phyloP scores from a whole-genome alignment of 2,113 vertebrate species.

The Pontoporia blainvillei region DNA sequence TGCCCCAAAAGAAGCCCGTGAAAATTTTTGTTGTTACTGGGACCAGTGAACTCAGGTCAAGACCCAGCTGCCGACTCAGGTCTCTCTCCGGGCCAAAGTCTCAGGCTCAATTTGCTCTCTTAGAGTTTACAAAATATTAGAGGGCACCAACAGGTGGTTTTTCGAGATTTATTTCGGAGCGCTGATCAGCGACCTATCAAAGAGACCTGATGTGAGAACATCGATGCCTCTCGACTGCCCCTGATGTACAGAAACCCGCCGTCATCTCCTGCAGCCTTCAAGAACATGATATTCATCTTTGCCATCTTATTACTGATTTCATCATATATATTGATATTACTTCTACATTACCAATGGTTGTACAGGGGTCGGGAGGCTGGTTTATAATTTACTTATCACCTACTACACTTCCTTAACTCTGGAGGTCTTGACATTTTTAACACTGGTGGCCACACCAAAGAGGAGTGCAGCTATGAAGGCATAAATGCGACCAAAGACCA shows the following conservation, averaged over 20 bases:
- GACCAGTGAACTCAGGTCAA: fast-evolving
- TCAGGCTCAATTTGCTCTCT: not conserved
- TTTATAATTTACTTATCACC: fast-evolving
- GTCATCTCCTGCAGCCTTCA: fast-evolving
- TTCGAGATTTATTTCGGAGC: not conserved
- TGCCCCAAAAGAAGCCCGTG: not conserved
- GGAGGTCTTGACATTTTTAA: fast-evolving
- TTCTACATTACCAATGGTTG: not conserved
- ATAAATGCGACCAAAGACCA: not conserved
- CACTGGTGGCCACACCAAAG: not conserved
- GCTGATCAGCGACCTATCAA: fast-evolving
- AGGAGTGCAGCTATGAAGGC: not conserved
- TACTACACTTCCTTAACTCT: fast-evolving
- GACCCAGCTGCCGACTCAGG: not conserved
- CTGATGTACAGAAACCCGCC: fast-evolving
- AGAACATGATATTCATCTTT: not conserved
- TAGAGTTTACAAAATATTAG: not conserved
- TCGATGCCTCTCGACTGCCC: fast-evolving
- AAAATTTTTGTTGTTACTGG: not conserved
- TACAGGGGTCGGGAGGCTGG: not conserved
- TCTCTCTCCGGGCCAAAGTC: too few species aligned
- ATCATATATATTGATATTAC: not conserved
- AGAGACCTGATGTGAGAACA: not conserved
- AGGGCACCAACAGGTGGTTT: not conserved
- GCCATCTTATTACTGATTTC: fast-evolving